Evolutionary conservation across 2,888 invertebrate species (phyloP).

Genomic region (Brenthis hecate): DNA sequence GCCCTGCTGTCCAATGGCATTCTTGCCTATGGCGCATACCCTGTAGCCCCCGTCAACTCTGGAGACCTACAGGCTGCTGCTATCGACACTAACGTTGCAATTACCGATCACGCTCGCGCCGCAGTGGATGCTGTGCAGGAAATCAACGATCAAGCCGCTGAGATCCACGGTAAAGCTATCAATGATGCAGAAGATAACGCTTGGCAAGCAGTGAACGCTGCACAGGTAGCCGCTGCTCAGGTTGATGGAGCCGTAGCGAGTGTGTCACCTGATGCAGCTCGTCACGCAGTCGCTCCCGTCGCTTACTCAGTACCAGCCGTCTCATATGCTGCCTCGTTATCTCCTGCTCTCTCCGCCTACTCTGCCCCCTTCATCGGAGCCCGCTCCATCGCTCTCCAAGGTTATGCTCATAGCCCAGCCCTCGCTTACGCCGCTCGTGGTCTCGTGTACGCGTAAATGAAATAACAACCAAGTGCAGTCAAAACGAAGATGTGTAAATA

Average conservation of each 20-base stretch:
- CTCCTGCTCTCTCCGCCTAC: constrained; percentile 5
- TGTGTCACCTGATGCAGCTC: constrained; percentile 12
- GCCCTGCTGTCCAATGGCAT: constrained; percentile 15
- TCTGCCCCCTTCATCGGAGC: constrained; percentile 4
- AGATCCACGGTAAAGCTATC: constrained; percentile 13
- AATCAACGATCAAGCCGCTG: constrained; percentile 13
- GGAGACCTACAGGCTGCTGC: constrained; percentile 16
- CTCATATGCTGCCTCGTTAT: background rate
- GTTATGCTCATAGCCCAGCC: constrained; percentile 2
- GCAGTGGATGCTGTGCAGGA: constrained; percentile 3
- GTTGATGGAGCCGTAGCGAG: constrained; percentile 11
- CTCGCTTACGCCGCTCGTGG: constrained; percentile 10
- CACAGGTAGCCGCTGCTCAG: constrained; percentile 8
- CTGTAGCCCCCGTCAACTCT: constrained; percentile 14
- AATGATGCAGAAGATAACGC: constrained; percentile 10
- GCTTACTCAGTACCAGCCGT: constrained; percentile 9
- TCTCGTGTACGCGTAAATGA: constrained; percentile 5
- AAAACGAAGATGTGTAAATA: constrained; percentile 19
- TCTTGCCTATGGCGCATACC: constrained; percentile 15
- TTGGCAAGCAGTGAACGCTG: constrained; percentile 15
- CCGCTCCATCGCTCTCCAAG: background rate
- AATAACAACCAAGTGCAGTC: constrained; percentile 2
- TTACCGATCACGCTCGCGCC: background rate
- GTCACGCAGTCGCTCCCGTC: constrained; percentile 7
- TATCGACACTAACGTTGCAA: constrained; percentile 6